Conservation (phyloP, 2,113 vertebrate genomes). For the Vulpes vulpes region DNA sequence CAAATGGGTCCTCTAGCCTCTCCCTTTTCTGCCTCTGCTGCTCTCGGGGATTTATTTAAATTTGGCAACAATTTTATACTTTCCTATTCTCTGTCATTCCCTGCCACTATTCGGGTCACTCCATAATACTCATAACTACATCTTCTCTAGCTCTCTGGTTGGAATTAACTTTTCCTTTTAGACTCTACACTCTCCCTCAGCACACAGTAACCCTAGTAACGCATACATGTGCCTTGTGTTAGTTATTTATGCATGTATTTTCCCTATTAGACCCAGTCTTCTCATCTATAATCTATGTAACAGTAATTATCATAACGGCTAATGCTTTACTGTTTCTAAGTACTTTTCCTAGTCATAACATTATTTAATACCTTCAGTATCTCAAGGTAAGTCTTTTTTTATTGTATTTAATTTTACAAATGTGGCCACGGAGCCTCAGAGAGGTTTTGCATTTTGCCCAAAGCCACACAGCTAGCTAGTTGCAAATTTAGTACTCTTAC, state of each 20-base stretch:
- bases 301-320: slow-evolving; percentile 21
- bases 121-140: background rate
- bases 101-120: background rate
- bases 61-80: slow-evolving; percentile 12
- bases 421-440: background rate
- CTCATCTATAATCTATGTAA: slow-evolving; percentile 62
- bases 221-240: background rate
- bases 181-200: background rate
- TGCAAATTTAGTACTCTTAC: background rate
- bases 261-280: background rate
- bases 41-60: slow-evolving; percentile 68
- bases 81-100: slow-evolving; percentile 32
- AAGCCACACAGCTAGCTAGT: background rate
- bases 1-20: slow-evolving; percentile 52
- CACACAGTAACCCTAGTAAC: background rate
- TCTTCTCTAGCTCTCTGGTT: background rate
- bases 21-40: slow-evolving; percentile 55
- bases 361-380: slow-evolving; percentile 52
- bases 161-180: background rate
- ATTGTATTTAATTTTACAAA: slow-evolving; percentile 1
- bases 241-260: slow-evolving; percentile 52
- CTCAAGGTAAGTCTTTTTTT: slow-evolving; percentile 33
- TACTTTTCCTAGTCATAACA: slow-evolving; percentile 15
- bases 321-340: background rate
- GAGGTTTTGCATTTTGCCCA: background rate